phyloP scores from a whole-genome alignment of 2,113 vertebrate species.

The Phyllopteryx taeniolatus region DNA sequence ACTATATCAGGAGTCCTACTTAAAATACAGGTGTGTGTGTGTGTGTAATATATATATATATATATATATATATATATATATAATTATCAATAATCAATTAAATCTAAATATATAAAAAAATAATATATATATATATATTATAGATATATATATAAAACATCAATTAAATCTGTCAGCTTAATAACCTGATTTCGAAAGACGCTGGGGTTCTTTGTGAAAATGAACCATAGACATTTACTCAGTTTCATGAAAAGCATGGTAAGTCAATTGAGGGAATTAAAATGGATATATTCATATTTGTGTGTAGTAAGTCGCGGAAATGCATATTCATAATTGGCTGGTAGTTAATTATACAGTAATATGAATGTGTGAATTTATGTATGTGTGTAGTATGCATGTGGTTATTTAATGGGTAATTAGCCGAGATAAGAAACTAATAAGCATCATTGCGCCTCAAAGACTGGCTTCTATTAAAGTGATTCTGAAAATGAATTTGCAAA shows the following conservation, averaged over 20 bases:
- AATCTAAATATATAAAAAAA: no score
- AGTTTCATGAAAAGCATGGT: constrained; percentile 36
- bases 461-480: constrained; percentile 51
- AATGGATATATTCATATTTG: constrained; percentile 59
- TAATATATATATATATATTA: no score
- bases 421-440: constrained; percentile 68
- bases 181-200: constrained; percentile 9
- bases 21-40: no score
- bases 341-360: constrained; percentile 65
- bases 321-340: constrained; percentile 62
- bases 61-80: no score
- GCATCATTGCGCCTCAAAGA: constrained; percentile 58
- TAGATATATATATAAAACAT: no score
- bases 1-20: no score
- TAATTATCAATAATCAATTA: no score
- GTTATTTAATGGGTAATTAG: constrained; percentile 72
- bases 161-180: neutral
- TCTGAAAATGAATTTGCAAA: constrained; percentile 50
- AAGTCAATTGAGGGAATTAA: constrained; percentile 55
- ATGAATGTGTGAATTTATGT: constrained; percentile 30
- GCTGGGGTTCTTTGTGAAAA: constrained; percentile 14
- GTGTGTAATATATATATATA: no score
- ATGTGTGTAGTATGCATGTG: constrained; percentile 35
- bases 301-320: constrained; percentile 53
- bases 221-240: constrained; percentile 14